Conservation (phyloP, 2,113 vertebrate genomes). For the Synchiropus splendidus region DNA sequence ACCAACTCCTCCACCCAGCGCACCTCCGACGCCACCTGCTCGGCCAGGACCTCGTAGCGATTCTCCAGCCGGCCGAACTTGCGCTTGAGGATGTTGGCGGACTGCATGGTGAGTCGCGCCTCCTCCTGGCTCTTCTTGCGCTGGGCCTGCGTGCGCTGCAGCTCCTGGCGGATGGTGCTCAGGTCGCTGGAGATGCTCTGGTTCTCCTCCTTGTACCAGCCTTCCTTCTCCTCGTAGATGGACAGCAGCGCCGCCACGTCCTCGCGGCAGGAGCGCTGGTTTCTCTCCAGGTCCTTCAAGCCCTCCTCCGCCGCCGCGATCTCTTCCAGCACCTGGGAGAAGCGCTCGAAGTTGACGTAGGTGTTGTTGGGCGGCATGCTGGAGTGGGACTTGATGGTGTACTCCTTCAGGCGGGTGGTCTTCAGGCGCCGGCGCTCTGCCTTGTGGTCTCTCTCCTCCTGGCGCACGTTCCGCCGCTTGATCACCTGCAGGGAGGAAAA, state of each 20-base stretch:
- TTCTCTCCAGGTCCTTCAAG: conserved; percentile 78
- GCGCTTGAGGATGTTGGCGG: conserved; percentile 78
- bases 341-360: conserved; percentile 95
- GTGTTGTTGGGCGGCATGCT: conserved; percentile 99
- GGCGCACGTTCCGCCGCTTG: conserved; percentile 85
- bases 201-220: conserved; percentile 92
- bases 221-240: conserved; percentile 91
- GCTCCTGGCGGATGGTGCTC: conserved; percentile 79
- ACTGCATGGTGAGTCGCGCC: conserved; percentile 67
- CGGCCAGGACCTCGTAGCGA: conserved; percentile 80
- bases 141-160: conserved; percentile 76
- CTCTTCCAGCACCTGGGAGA: conserved; percentile 92
- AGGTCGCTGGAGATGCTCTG: conserved; percentile 82
- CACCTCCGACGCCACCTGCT: conserved; percentile 85
- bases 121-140: conserved; percentile 88
- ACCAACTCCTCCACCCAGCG: conserved; percentile 93
- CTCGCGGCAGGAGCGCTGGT: conserved; percentile 80
- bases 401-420: conserved; percentile 94
- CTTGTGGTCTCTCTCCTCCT: conserved; percentile 79
- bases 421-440: conserved; percentile 86
- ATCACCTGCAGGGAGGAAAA: conserved; percentile 71
- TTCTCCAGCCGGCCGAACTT: conserved; percentile 86
- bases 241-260: conserved; percentile 84
- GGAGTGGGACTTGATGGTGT: conserved; percentile 97
- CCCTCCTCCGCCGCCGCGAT: conserved; percentile 81